A percentile compares a stretch with the other conserved stretches of the same genome.
Evolutionary conservation across 2,113 vertebrate genomes (phyloP).

Genomic region (Beaufortia kweichowensis): DNA sequence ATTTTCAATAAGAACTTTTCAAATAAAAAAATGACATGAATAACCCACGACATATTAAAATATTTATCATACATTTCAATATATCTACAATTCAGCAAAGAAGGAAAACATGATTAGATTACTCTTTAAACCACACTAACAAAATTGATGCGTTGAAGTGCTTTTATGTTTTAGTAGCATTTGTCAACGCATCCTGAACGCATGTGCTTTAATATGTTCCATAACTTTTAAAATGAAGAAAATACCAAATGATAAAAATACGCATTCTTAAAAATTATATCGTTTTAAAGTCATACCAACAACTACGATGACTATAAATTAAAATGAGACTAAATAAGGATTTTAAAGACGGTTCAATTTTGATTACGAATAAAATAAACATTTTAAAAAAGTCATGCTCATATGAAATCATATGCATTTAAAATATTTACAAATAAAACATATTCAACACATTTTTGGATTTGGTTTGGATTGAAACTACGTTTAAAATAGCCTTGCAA

Average conservation of each 20-base stretch:
- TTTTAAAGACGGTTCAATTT: not conserved
- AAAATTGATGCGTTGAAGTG: not conserved
- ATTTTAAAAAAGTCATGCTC: not conserved
- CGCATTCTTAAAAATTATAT: not conserved
- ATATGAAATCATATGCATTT: too few relatives aligned
- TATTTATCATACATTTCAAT: not conserved
- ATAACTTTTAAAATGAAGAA: not conserved
- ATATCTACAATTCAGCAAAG: not conserved
- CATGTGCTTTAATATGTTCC: not conserved
- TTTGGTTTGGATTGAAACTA: too few relatives aligned
- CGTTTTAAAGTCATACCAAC: not conserved
- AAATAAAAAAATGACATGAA: not conserved
- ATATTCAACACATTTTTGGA: too few relatives aligned
- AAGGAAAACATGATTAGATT: not conserved
- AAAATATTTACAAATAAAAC: too few relatives aligned
- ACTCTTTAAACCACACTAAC: not conserved
- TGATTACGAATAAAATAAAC: constrained; percentile 17
- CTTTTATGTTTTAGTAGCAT: not conserved
- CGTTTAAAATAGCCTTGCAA: not conserved
- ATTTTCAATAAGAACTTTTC: not conserved
- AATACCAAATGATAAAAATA: not conserved
- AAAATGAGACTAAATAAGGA: not conserved
- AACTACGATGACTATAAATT: not conserved
- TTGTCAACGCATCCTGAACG: too few relatives aligned
- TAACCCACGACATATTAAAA: not conserved